phyloP scores from a whole-genome alignment of 2,888 invertebrate genomes.

The Ophraella communa region DNA sequence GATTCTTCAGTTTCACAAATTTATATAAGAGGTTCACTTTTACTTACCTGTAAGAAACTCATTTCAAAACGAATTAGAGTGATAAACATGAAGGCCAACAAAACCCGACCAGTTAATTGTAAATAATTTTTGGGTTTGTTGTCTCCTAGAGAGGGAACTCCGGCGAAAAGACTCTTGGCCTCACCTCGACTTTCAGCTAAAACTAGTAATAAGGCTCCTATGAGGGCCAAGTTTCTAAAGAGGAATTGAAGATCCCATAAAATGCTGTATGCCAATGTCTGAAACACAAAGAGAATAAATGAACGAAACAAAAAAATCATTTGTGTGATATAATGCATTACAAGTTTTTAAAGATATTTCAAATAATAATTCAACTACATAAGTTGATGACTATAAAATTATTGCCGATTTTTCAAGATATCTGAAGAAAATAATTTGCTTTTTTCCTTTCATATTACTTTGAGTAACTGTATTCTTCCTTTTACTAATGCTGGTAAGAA shows the following conservation, averaged over 20 bases:
- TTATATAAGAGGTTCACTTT: too few relatives aligned
- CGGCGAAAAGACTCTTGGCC: constrained; percentile 94
- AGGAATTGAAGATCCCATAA: constrained; percentile 98
- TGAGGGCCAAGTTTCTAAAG: constrained; percentile 93
- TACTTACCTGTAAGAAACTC: constrained; percentile 79
- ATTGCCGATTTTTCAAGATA: too few relatives aligned
- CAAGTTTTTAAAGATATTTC: too few relatives aligned
- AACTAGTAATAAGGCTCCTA: constrained; percentile 95
- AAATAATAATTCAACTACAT: too few relatives aligned
- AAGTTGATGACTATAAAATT: too few relatives aligned
- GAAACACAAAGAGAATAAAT: constrained; percentile 46
- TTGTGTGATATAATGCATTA: too few relatives aligned
- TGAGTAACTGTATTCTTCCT: too few relatives aligned
- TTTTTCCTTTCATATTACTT: too few relatives aligned
- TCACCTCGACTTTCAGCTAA: constrained; percentile 96
- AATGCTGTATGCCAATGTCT: constrained; percentile 96
- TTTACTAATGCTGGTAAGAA: too few relatives aligned
- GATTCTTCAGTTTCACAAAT: too few relatives aligned
- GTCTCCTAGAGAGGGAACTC: constrained; percentile 89
- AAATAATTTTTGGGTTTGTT: constrained; percentile 97
- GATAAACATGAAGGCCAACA: constrained; percentile 98
- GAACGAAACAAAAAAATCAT: not conserved
- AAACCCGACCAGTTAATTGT: constrained; percentile 92
- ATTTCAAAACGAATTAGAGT: constrained; percentile 94
- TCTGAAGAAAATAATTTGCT: too few relatives aligned